phyloP scores from a whole-genome alignment of 1,140 invertebrate species.

The Panagrolaimus sp. region DNA sequence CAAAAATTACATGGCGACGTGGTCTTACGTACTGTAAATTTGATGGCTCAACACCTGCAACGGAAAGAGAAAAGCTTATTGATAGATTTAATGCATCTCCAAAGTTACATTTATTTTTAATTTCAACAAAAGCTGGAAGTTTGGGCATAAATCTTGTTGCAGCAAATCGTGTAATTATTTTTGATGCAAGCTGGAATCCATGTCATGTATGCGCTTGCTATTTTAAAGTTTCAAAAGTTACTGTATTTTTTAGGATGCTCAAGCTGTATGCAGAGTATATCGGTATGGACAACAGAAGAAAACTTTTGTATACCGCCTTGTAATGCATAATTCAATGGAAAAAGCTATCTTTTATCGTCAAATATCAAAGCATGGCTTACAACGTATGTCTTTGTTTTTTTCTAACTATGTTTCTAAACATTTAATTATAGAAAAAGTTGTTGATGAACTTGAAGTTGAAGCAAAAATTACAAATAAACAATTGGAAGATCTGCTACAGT shows the following conservation, averaged over 20 bases:
- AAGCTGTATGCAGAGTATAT: constrained; percentile 82
- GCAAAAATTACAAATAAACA: constrained; percentile 88
- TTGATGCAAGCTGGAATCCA: constrained; percentile 94
- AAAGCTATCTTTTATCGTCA: constrained; percentile 96
- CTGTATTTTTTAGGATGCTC: constrained; percentile 2
- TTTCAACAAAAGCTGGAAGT: constrained; percentile 93
- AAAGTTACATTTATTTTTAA: constrained; percentile 81
- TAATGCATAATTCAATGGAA: constrained; percentile 92
- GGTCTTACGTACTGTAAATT: constrained; percentile 84
- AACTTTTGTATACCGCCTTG: constrained; percentile 88
- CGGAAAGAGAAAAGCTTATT: constrained; percentile 89
- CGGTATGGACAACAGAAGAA: constrained; percentile 69
- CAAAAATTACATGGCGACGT: constrained; percentile 70
- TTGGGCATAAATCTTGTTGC: constrained; percentile 90
- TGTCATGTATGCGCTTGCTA: constrained; percentile 96
- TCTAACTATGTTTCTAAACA: neutral
- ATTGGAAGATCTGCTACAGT: constrained; percentile 83
- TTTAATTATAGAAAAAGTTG: constrained; percentile 72
- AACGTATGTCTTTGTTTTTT: constrained; percentile 60
- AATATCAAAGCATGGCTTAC: constrained; percentile 90
- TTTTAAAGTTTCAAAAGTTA: constrained; percentile 40
- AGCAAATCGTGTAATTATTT: constrained; percentile 90
- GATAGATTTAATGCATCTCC: constrained; percentile 87
- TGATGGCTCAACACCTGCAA: constrained; percentile 86
- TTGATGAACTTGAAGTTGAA: constrained; percentile 94